These are phyloP conservation scores for Synanthedon tipuliformis DNA, from an alignment of 2,888 invertebrate species.

Conservation along the genomic window DNA sequence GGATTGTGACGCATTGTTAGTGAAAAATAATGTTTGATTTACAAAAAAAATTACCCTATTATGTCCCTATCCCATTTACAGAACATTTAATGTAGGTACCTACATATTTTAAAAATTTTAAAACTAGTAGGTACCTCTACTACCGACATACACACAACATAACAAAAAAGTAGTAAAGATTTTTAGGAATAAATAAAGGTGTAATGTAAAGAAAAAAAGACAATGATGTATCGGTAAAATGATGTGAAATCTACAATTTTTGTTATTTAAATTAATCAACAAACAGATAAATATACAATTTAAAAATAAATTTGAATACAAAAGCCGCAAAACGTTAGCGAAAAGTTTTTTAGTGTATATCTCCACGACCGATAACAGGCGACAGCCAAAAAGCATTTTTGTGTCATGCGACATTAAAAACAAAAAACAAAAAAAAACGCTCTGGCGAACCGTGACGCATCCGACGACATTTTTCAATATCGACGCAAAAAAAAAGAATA, in stretches of 20 bases:
- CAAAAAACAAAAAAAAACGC: constrained; percentile 32
- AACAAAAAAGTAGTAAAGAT: no score
- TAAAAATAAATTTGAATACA: constrained; percentile 36
- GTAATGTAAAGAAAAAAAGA: no score
- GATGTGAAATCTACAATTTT: no score
- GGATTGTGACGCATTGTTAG: constrained; percentile 27
- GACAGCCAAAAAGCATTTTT: constrained; percentile 66
- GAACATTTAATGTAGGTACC: no score
- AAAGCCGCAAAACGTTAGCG: constrained; percentile 29
- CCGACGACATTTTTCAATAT: constrained; percentile 58
- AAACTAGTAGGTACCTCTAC: no score
- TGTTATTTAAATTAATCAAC: no score
- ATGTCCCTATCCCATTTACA: neutral
- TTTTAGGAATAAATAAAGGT: no score
- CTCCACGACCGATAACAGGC: constrained; percentile 45
- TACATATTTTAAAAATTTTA: no score
- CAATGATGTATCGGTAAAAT: no score
- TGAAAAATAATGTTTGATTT: constrained; percentile 36
- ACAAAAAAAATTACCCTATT: constrained; percentile 12
- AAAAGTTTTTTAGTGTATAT: constrained; percentile 34
- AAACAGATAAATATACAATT: neutral
- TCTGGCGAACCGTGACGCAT: constrained; percentile 39
- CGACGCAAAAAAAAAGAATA: constrained; percentile 14
- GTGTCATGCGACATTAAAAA: constrained; percentile 39
- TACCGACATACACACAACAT: no score